These are phyloP conservation scores for Volucella inflata DNA, from an alignment of 2,888 invertebrate genomes.

Conservation along the genomic window DNA sequence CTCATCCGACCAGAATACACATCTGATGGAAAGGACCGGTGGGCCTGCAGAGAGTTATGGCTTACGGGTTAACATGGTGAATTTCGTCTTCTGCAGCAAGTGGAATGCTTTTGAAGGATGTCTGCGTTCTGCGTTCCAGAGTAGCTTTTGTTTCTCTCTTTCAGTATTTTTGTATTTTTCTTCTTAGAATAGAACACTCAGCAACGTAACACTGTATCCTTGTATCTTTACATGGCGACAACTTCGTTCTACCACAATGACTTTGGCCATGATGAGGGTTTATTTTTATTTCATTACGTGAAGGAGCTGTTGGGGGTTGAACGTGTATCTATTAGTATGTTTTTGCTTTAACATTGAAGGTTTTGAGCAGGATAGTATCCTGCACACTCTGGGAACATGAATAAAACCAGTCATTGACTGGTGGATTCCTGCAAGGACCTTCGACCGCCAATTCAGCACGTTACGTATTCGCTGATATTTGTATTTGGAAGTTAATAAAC, in stretches of 20 bases:
- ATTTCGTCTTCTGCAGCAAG: conserved; percentile 1
- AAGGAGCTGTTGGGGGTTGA: too few species aligned
- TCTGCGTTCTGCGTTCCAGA: conserved; percentile 17
- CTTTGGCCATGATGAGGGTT: conserved; percentile 8
- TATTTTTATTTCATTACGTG: conserved; percentile 12
- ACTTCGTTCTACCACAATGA: not conserved
- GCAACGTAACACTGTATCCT: not conserved
- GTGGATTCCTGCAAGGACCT: too few species aligned
- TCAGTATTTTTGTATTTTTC: not conserved
- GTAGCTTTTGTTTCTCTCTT: not conserved
- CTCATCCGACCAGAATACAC: not conserved
- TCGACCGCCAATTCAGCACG: too few species aligned
- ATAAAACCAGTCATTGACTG: too few species aligned
- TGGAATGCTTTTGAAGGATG: conserved; percentile 31
- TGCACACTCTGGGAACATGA: too few species aligned
- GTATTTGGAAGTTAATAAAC: too few species aligned
- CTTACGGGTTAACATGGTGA: not conserved
- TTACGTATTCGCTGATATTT: too few species aligned
- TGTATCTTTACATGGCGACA: not conserved
- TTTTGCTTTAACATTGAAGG: too few species aligned
- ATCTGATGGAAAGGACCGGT: not conserved
- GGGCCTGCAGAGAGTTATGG: not conserved
- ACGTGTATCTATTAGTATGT: too few species aligned
- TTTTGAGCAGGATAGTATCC: too few species aligned
- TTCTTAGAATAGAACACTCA: conserved; percentile 3